Conservation (phyloP, 2,113 vertebrate genomes). For the Aphyosemion australe region DNA sequence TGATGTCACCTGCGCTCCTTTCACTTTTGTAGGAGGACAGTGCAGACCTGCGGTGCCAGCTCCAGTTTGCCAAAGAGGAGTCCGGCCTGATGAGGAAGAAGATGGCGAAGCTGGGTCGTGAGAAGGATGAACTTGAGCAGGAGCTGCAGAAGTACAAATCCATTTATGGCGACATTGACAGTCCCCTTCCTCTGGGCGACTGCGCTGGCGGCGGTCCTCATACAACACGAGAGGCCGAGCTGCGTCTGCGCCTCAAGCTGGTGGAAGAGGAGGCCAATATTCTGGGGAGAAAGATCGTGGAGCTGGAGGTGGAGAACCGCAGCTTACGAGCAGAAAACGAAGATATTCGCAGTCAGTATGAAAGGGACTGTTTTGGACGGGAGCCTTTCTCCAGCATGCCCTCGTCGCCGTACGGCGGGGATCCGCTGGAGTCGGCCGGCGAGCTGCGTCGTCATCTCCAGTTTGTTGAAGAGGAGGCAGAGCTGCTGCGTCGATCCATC, state of each 20-base stretch:
- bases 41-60: constrained; percentile 94
- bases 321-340: constrained; percentile 96
- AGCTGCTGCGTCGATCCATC: constrained; percentile 92
- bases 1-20: neutral
- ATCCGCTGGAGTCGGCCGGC: constrained; percentile 86
- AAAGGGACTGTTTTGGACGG: constrained; percentile 86
- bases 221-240: constrained; percentile 92
- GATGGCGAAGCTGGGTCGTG: constrained; percentile 93
- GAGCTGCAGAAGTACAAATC: constrained; percentile 97
- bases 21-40: constrained; percentile 87
- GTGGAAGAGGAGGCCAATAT: constrained; percentile 99
- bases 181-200: constrained; percentile 87
- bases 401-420: constrained; percentile 88
- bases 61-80: constrained; percentile 98
- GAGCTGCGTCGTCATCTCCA: constrained; percentile 95
- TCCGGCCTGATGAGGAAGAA: constrained; percentile 95
- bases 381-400: constrained; percentile 91
- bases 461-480: constrained; percentile 97
- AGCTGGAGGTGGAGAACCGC: constrained; percentile 97
- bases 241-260: constrained; percentile 92
- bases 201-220: constrained; percentile 89
- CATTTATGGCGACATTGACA: constrained; percentile 94
- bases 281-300: constrained; percentile 94
- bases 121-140: constrained; percentile 94
- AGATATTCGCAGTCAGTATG: constrained; percentile 91